A percentile compares a stretch with the other conserved stretches of the same genome.
phyloP scores from a whole-genome alignment of 1,140 invertebrate species.

The Gryllus bimaculatus region DNA sequence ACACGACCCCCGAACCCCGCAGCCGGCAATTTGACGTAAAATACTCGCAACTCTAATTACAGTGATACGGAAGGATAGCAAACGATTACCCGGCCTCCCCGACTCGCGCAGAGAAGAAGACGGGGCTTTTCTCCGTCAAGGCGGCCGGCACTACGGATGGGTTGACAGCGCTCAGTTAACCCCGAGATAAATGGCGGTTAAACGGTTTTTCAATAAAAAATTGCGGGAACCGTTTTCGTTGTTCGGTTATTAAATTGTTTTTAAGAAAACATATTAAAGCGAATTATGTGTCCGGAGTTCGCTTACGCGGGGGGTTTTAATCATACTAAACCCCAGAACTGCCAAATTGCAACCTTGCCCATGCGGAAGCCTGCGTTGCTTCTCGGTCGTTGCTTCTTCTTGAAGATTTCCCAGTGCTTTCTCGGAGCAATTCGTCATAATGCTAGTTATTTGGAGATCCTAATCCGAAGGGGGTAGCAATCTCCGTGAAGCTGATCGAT shows the following conservation, averaged over 20 bases:
- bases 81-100: not conserved
- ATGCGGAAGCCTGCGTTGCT: not conserved
- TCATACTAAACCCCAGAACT: not conserved
- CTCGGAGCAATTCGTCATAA: not conserved
- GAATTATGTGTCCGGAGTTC: not conserved
- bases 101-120: not conserved
- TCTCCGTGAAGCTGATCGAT: not conserved
- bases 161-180: not conserved
- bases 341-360: not conserved
- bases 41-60: constrained; percentile 1
- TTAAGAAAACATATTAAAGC: constrained; percentile 2
- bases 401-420: not conserved
- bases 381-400: not conserved
- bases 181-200: not conserved
- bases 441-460: not conserved
- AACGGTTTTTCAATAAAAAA: not conserved
- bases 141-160: not conserved
- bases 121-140: not conserved
- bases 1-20: not conserved
- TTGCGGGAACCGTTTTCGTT: not conserved
- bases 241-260: constrained; percentile 1
- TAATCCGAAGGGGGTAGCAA: not conserved
- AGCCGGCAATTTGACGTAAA: not conserved
- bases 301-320: not conserved
- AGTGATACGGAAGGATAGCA: not conserved